phyloP scores from a whole-genome alignment of 92 coral and sea anemone genomes.

The Epizoanthus scotinus region DNA sequence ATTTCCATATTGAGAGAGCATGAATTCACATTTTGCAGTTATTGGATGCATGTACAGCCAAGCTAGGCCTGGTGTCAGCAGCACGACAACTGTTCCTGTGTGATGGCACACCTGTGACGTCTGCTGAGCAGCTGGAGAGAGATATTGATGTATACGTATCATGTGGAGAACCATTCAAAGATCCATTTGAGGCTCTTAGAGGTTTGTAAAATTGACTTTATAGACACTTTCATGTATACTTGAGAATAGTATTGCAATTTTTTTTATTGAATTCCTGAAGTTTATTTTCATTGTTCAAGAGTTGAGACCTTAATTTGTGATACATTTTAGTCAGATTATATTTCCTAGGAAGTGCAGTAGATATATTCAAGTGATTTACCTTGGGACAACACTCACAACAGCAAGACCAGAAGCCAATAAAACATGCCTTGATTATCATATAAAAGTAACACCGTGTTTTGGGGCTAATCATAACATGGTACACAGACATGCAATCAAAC shows the following conservation, averaged over 20 bases:
- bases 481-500: too few species aligned
- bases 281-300: not conserved
- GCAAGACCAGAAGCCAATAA: too few species aligned
- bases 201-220: conserved; percentile 47
- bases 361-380: too few species aligned
- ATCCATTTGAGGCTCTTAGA: conserved; percentile 77
- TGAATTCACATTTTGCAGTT: conserved; percentile 49
- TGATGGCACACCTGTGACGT: conserved; percentile 79
- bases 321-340: too few species aligned
- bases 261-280: not conserved
- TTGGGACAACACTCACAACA: too few species aligned
- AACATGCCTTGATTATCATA: too few species aligned
- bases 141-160: conserved; percentile 89
- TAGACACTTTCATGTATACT: not conserved
- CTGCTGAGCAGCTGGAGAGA: conserved; percentile 69
- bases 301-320: not conserved
- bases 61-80: conserved; percentile 90
- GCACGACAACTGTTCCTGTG: conserved; percentile 84
- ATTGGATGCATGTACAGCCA: conserved; percentile 81
- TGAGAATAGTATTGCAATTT: not conserved
- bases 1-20: not conserved
- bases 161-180: conserved; percentile 92
- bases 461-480: too few species aligned
- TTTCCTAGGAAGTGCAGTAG: too few species aligned
- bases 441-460: too few species aligned